A percentile compares a stretch with the other conserved stretches of the same genome.
Evolutionary conservation across 2,888 invertebrate species (phyloP).

Genomic region (Masnerella sp.): DNA sequence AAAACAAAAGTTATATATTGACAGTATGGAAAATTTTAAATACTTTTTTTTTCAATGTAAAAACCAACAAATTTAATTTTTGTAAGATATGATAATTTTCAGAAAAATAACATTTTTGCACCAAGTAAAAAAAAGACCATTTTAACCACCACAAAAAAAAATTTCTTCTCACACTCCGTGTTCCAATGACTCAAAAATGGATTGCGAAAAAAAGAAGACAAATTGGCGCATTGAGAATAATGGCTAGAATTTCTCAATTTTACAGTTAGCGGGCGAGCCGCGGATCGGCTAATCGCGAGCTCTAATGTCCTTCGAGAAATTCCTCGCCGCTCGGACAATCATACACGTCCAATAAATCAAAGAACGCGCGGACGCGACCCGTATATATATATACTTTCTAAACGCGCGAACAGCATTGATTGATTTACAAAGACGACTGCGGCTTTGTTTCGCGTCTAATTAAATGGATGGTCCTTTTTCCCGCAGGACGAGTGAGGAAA

Average conservation of each 20-base stretch:
- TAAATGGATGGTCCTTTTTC: slow-evolving; percentile 12
- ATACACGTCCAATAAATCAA: slow-evolving; percentile 29
- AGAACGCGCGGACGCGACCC: slow-evolving; percentile 13
- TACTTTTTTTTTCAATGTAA: too few species aligned
- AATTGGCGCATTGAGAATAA: background rate
- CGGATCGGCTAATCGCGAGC: slow-evolving; percentile 3
- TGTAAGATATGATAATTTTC: too few species aligned
- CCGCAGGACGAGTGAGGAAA: slow-evolving; percentile 11
- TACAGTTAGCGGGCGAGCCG: slow-evolving; percentile 13
- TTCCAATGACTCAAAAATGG: background rate
- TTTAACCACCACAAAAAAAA: too few species aligned
- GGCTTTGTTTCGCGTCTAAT: slow-evolving; percentile 29
- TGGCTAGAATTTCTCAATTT: slow-evolving; percentile 25
- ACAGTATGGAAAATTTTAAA: too few species aligned
- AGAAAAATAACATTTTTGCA: too few species aligned
- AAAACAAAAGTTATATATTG: too few species aligned
- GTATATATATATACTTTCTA: slow-evolving; percentile 23
- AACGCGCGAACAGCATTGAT: slow-evolving; percentile 27
- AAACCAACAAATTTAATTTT: too few species aligned
- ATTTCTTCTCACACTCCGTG: too few species aligned
- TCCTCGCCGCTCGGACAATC: slow-evolving; percentile 25
- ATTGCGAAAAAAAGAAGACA: background rate
- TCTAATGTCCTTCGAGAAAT: slow-evolving; percentile 30
- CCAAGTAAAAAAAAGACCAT: too few species aligned
- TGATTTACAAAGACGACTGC: slow-evolving; percentile 37